Conservation (phyloP, 1,140 invertebrate species). For the Halictus rubicundus region DNA sequence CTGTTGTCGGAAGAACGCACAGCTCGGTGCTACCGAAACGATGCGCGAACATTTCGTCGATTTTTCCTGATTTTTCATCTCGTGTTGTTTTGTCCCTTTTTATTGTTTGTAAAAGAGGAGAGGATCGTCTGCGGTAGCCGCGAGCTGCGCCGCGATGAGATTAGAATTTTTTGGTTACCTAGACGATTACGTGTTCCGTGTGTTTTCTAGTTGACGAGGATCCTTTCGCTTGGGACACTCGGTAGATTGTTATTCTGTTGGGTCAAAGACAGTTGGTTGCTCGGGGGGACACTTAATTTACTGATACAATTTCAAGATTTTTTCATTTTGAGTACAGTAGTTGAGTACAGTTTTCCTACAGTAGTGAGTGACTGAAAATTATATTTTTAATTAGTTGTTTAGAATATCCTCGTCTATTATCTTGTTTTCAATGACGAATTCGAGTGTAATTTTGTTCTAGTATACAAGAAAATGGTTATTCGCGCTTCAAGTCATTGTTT, state of each 20-base stretch:
- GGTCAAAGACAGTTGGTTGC: neutral
- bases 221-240: neutral
- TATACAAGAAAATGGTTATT: too few species aligned
- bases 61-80: neutral
- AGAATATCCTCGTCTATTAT: too few species aligned
- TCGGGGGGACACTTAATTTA: neutral
- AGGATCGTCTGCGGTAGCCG: neutral
- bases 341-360: too few species aligned
- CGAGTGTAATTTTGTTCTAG: too few species aligned
- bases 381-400: too few species aligned
- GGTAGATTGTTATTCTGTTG: neutral
- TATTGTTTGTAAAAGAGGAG: too few species aligned
- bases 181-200: slow-evolving; percentile 33
- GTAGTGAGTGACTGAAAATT: too few species aligned
- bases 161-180: slow-evolving; percentile 54
- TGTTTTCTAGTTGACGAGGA: neutral
- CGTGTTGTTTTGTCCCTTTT: neutral
- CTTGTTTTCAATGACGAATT: too few species aligned
- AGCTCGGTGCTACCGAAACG: slow-evolving; percentile 30
- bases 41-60: neutral
- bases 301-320: too few species aligned
- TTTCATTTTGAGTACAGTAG: too few species aligned
- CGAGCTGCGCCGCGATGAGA: slow-evolving; percentile 40
- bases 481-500: neutral
- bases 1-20: slow-evolving; percentile 47